These are phyloP conservation scores for Pilophorus perplexus DNA, from an alignment of 2,888 invertebrate species.

Conservation along the genomic window DNA sequence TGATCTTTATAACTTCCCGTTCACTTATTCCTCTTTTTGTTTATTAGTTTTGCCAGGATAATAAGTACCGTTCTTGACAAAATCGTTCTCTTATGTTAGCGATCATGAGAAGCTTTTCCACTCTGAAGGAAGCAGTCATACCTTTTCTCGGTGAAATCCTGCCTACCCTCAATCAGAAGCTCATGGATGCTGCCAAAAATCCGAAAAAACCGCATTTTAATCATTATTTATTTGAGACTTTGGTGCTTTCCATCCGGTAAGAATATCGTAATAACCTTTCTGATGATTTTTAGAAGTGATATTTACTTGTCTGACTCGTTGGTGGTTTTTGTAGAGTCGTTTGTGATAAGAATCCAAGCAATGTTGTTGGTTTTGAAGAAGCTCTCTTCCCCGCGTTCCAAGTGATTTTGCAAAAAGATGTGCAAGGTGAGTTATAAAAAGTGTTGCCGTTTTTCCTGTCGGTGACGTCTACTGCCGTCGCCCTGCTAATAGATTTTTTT, in stretches of 20 bases:
- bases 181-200: constrained; percentile 82
- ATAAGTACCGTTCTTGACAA: too few relatives aligned
- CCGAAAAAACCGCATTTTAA: constrained; percentile 97
- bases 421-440: constrained; percentile 68
- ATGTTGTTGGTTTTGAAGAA: constrained; percentile 85
- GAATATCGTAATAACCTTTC: too few relatives aligned
- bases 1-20: not conserved
- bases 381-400: constrained; percentile 94
- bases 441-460: too few relatives aligned
- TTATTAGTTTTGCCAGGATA: too few relatives aligned
- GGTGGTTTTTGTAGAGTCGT: constrained; percentile 63
- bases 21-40: too few relatives aligned
- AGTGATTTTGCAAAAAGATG: constrained; percentile 88
- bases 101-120: constrained; percentile 82
- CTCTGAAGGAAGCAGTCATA: constrained; percentile 75
- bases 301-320: not conserved
- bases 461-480: too few relatives aligned
- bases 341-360: constrained; percentile 73
- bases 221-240: constrained; percentile 95
- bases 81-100: constrained; percentile 62
- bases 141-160: constrained; percentile 77
- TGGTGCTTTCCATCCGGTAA: constrained; percentile 83
- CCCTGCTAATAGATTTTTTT: too few relatives aligned
- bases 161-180: constrained; percentile 79
- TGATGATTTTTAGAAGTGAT: too few relatives aligned